Evolutionary conservation across 1,140 invertebrate species (phyloP).

Genomic region (Lucilia cuprina): DNA sequence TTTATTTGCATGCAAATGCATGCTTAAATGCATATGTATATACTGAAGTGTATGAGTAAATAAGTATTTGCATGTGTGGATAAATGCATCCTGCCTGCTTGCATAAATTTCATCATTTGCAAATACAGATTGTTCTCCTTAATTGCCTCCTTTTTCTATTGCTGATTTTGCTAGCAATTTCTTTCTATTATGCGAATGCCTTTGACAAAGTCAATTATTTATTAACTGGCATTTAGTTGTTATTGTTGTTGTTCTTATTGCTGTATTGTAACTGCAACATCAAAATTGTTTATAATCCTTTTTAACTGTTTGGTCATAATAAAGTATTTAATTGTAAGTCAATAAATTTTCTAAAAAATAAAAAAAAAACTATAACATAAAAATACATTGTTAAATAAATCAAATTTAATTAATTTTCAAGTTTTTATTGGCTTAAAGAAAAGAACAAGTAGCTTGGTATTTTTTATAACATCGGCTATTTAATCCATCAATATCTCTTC

Average conservation of each 20-base stretch:
- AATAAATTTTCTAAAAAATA: constrained; percentile 12
- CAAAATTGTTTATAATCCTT: constrained; percentile 27
- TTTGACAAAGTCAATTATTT: constrained; percentile 32
- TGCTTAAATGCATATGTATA: background rate
- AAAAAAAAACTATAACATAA: no score
- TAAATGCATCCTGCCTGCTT: background rate
- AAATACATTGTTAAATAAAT: constrained; percentile 20
- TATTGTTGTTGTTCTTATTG: background rate
- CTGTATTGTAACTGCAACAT: background rate
- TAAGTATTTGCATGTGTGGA: background rate
- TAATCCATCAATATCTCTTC: no score
- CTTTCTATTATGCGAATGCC: background rate
- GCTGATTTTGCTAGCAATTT: background rate
- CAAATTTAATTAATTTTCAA: background rate
- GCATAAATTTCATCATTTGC: constrained; percentile 2
- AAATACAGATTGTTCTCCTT: background rate
- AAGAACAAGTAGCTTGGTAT: no score
- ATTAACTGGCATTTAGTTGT: background rate
- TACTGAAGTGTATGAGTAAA: no score
- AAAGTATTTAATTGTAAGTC: constrained; percentile 1
- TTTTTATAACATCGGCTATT: no score
- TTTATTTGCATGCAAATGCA: background rate
- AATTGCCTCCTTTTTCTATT: background rate
- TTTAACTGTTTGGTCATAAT: background rate
- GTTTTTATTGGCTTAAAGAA: background rate